Evolutionary conservation across 1,140 invertebrate species (phyloP).

Genomic region (Thereuonema tuberculata): DNA sequence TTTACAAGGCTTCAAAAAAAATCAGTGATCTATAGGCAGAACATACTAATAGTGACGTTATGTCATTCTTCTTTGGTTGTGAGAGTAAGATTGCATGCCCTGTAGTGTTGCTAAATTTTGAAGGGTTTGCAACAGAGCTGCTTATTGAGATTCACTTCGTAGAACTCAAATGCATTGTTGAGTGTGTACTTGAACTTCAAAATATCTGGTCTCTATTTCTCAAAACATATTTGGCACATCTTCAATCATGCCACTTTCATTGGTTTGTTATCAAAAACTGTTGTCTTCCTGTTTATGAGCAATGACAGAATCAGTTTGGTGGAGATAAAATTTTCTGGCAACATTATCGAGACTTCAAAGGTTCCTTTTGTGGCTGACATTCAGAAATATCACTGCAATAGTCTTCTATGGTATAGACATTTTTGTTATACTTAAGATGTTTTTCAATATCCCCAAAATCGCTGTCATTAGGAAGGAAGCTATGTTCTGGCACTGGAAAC

Average conservation of each 20-base stretch:
- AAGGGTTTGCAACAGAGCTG: too few species aligned
- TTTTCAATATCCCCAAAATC: slow-evolving; percentile 27
- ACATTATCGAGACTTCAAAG: background rate
- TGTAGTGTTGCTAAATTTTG: too few species aligned
- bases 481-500: slow-evolving; percentile 27
- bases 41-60: too few species aligned
- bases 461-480: slow-evolving; percentile 28
- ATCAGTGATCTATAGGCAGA: too few species aligned
- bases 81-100: background rate
- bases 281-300: background rate
- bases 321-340: background rate
- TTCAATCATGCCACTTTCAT: background rate
- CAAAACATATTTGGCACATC: background rate
- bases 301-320: background rate
- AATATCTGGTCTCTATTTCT: background rate
- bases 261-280: background rate
- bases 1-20: too few species aligned
- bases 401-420: slow-evolving; percentile 24
- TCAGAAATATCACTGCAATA: slow-evolving; percentile 16
- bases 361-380: background rate
- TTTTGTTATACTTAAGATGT: slow-evolving; percentile 23
- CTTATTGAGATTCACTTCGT: too few species aligned
- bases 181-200: background rate
- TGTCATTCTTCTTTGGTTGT: background rate
- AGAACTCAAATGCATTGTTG: too few species aligned